phyloP scores from a whole-genome alignment of 1,140 invertebrate species.

The Ooceraea biroi region DNA sequence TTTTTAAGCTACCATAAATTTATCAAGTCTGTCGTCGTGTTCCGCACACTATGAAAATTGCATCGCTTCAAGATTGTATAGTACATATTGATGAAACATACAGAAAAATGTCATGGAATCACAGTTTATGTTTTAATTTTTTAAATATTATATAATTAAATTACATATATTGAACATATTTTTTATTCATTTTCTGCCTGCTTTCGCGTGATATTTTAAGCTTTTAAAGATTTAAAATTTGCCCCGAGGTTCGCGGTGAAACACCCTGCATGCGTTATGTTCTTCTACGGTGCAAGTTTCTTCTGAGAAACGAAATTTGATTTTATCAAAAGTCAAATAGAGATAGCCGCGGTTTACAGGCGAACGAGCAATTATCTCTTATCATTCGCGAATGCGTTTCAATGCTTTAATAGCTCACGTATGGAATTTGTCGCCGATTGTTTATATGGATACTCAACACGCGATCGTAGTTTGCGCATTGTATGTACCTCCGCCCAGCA shows the following conservation, averaged over 20 bases:
- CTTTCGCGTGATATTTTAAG: not conserved
- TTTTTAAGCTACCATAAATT: slow-evolving; percentile 5
- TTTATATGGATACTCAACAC: slow-evolving; percentile 30
- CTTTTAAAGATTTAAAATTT: not conserved
- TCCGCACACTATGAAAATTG: not conserved
- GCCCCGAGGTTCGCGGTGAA: too few species aligned
- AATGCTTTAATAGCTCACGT: not conserved
- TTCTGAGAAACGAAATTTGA: slow-evolving; percentile 8
- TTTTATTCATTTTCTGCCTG: not conserved
- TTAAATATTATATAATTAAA: not conserved
- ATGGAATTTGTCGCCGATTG: slow-evolving; percentile 13
- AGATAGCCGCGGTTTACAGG: not conserved
- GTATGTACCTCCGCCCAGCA: slow-evolving; percentile 17
- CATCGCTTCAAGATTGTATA: not conserved
- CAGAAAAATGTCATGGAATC: not conserved
- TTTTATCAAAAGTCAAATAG: not conserved
- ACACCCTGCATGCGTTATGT: not conserved
- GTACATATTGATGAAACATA: not conserved
- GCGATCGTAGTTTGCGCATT: slow-evolving; percentile 39
- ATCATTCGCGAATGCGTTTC: not conserved
- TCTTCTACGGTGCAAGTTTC: not conserved
- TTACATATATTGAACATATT: not conserved
- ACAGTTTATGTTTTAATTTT: not conserved
- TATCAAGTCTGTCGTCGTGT: not conserved
- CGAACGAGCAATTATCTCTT: not conserved